These are phyloP conservation scores for Ecliptopera silaceata DNA, from an alignment of 2,888 invertebrate genomes.

Conservation along the genomic window DNA sequence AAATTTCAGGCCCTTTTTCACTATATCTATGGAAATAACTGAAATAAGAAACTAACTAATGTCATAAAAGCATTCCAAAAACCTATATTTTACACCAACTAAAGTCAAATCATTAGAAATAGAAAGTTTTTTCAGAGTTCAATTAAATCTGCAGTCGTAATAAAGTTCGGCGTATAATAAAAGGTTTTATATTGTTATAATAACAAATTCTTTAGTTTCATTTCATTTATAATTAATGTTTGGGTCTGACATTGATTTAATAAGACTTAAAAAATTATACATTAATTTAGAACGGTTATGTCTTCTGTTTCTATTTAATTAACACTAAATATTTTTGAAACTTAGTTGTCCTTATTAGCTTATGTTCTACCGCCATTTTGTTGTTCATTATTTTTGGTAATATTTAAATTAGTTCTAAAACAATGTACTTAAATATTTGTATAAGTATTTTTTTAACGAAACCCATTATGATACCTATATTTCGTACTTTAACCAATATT, in stretches of 20 bases:
- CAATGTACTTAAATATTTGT: conserved; percentile 13
- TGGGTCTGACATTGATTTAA: conserved; percentile 19
- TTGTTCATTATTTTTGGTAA: conserved; percentile 8
- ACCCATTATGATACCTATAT: neutral
- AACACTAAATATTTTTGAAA: too few relatives aligned
- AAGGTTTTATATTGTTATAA: neutral
- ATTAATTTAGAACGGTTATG: too few relatives aligned
- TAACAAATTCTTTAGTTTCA: neutral
- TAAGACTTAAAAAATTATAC: neutral
- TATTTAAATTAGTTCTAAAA: neutral
- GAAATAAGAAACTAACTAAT: too few relatives aligned
- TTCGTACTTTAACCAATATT: neutral
- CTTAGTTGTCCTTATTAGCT: too few relatives aligned
- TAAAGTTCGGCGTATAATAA: neutral
- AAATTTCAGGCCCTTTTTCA: too few relatives aligned
- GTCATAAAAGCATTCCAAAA: too few relatives aligned
- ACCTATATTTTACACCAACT: too few relatives aligned
- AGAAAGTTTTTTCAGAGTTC: too few relatives aligned
- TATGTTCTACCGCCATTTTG: conserved; percentile 7
- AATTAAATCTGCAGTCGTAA: too few relatives aligned
- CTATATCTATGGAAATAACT: too few relatives aligned
- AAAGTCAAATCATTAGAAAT: too few relatives aligned
- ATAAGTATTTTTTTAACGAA: neutral
- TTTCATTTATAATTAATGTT: conserved; percentile 21
- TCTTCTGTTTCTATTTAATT: too few relatives aligned